phyloP scores from a whole-genome alignment of 2,797 vertebrate species.

The Anguilla pacifica region DNA sequence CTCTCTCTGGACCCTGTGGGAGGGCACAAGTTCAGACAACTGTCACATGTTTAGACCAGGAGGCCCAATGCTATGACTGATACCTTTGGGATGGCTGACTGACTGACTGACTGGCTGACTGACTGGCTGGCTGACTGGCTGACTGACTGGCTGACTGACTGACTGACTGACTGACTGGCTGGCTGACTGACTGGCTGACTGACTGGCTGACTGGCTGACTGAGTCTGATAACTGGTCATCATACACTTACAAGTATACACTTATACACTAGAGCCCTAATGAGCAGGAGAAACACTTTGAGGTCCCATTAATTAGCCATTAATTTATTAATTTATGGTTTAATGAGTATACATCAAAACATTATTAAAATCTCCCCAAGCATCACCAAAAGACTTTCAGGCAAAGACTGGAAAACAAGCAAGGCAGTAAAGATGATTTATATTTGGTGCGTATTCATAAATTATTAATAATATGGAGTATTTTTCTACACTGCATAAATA shows the following conservation, averaged over 20 bases:
- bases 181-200: too few relatives aligned
- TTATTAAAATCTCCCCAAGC: neutral
- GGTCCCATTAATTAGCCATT: neutral
- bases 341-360: neutral
- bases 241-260: neutral
- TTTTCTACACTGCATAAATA: neutral
- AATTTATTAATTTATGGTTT: neutral
- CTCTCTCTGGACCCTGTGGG: neutral
- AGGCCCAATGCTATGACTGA: neutral
- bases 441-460: neutral
- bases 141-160: too few relatives aligned
- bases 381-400: neutral
- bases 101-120: too few relatives aligned
- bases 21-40: too few relatives aligned
- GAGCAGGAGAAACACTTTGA: neutral
- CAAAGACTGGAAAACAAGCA: neutral
- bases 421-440: conserved; percentile 2
- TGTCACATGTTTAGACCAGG: neutral
- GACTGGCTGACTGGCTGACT: too few relatives aligned
- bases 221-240: too few relatives aligned
- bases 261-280: neutral
- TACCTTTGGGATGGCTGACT: neutral
- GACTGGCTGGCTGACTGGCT: too few relatives aligned
- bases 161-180: too few relatives aligned
- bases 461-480: neutral